These are phyloP conservation scores for Magallana ariakensis DNA, from an alignment of 1,140 invertebrate genomes.

Conservation along the genomic window DNA sequence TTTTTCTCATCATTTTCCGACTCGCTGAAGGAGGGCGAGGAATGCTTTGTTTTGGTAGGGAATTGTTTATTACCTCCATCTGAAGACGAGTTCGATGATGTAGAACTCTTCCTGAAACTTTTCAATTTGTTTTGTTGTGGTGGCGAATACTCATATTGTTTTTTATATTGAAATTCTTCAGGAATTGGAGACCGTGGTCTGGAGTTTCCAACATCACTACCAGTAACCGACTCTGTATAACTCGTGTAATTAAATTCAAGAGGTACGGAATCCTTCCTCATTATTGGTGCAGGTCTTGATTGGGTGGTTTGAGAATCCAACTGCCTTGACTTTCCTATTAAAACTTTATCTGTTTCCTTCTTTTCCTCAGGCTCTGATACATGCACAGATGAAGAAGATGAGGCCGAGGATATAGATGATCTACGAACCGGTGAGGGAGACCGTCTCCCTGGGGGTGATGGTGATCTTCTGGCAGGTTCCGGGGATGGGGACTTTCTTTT, in stretches of 20 bases:
- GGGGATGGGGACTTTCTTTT: constrained; percentile 40
- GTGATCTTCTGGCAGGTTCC: constrained; percentile 19
- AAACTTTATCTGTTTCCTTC: constrained; percentile 1
- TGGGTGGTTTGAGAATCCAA: neutral
- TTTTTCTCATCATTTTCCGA: constrained; percentile 29
- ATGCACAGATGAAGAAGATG: constrained; percentile 10
- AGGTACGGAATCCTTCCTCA: constrained; percentile 9
- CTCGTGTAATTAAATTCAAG: constrained; percentile 5
- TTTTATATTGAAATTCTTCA: constrained; percentile 14
- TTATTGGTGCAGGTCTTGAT: neutral
- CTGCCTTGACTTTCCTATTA: neutral
- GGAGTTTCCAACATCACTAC: constrained; percentile 18
- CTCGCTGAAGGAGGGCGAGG: neutral
- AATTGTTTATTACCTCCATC: neutral
- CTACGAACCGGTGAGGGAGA: constrained; percentile 19
- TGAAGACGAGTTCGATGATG: neutral
- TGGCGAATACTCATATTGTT: neutral
- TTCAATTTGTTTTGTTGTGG: neutral
- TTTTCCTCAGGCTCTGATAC: constrained; percentile 33
- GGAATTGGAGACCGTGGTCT: constrained; percentile 27
- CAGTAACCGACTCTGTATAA: constrained; percentile 11
- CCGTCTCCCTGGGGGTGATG: neutral
- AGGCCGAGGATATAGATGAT: neutral
- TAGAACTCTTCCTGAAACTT: constrained; percentile 13
- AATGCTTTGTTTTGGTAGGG: neutral